Percentiles rank a stretch among this genome's conserved stretches.
phyloP scores from a whole-genome alignment of 2,113 vertebrate species.

The Columbina picui region DNA sequence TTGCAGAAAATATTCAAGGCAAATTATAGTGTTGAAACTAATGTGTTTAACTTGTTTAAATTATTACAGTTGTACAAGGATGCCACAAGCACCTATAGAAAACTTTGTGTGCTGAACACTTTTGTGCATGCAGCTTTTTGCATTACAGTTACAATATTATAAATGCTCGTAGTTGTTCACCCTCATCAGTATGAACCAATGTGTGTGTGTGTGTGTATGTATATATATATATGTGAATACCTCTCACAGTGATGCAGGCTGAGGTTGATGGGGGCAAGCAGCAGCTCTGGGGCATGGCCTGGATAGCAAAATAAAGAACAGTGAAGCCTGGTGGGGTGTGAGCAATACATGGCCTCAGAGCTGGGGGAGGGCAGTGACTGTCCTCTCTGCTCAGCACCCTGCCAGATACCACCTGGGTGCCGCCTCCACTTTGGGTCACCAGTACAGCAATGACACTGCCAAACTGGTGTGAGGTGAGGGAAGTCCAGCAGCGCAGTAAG shows the following conservation, averaged over 20 bases:
- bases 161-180: not conserved
- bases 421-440: not conserved
- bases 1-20: not conserved
- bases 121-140: not conserved
- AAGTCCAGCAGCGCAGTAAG: rapidly evolving
- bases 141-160: not conserved
- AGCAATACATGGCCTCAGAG: rapidly evolving
- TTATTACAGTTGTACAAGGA: not conserved
- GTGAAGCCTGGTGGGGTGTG: rapidly evolving
- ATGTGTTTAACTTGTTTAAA: not conserved
- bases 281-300: not conserved
- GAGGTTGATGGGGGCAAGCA: not conserved
- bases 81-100: not conserved
- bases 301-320: not conserved
- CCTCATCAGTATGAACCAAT: not conserved
- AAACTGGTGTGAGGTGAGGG: not conserved
- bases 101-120: not conserved
- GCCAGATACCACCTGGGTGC: not conserved
- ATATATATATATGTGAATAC: not conserved
- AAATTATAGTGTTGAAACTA: not conserved
- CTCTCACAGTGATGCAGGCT: rapidly evolving
- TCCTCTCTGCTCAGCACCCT: not conserved
- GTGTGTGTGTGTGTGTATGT: not conserved
- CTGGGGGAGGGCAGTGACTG: not conserved
- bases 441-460: too few relatives aligned